Evolutionary conservation across 2,113 vertebrate genomes (phyloP).

Genomic region (Charadrius vociferus): DNA sequence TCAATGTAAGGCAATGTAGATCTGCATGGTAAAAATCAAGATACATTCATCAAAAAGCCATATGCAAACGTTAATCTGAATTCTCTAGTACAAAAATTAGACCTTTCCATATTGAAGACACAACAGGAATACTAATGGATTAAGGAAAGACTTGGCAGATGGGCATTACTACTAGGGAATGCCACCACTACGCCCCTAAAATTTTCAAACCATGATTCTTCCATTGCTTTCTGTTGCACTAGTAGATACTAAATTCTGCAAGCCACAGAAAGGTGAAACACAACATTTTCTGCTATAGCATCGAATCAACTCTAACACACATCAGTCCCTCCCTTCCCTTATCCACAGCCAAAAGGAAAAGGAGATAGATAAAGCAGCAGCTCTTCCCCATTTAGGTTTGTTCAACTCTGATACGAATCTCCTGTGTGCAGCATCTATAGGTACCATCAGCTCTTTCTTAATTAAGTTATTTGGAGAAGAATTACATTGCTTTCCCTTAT

Average conservation of each 20-base stretch:
- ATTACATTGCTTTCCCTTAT: background rate
- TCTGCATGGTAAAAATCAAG: background rate
- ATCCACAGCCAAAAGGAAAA: background rate
- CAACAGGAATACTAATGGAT: background rate
- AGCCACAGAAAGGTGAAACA: background rate
- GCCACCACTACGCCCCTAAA: background rate
- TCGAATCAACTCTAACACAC: background rate
- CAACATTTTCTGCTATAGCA: background rate
- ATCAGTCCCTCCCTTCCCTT: background rate
- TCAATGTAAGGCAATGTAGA: background rate
- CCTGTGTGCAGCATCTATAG: background rate
- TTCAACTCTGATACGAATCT: background rate
- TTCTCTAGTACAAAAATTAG: background rate
- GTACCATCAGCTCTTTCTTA: rapidly evolving
- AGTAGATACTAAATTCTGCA: background rate
- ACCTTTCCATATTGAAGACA: background rate
- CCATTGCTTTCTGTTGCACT: background rate
- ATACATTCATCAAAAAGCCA: background rate
- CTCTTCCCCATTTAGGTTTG: background rate
- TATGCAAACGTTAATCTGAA: background rate
- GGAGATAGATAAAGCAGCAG: background rate
- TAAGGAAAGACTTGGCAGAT: background rate
- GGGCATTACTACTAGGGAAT: background rate
- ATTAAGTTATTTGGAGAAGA: background rate
- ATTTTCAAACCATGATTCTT: background rate